phyloP scores from a whole-genome alignment of 2,888 invertebrate species.

The Acholoe squamosa region DNA sequence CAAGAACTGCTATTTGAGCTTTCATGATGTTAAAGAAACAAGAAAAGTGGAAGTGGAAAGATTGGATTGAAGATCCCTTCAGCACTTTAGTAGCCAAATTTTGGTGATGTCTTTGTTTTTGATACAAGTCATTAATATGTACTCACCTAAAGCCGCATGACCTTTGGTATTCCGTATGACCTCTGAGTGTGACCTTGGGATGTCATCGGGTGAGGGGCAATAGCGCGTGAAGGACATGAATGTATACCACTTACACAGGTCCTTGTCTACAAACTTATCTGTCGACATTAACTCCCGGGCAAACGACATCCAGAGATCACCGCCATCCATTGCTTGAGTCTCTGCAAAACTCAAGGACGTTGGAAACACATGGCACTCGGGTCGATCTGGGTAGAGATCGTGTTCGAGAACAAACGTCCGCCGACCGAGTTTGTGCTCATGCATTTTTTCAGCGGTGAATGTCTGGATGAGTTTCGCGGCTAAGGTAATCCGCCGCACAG shows the following conservation, averaged over 20 bases:
- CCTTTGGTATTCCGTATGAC: slow-evolving; percentile 85
- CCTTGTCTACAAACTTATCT: slow-evolving; percentile 83
- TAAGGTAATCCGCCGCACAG: slow-evolving; percentile 89
- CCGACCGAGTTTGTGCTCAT: slow-evolving; percentile 90
- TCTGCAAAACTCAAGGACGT: slow-evolving; percentile 89
- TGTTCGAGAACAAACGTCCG: slow-evolving; percentile 92
- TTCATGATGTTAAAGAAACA: no score
- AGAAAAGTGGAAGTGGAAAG: no score
- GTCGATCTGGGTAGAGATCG: slow-evolving; percentile 85
- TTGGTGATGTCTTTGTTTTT: no score
- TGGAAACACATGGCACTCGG: slow-evolving; percentile 89
- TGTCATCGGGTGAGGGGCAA: slow-evolving; percentile 83
- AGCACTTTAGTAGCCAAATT: no score
- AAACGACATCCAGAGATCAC: slow-evolving; percentile 92
- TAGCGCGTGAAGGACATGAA: slow-evolving; percentile 92
- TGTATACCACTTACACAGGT: slow-evolving; percentile 91
- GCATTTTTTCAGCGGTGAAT: slow-evolving; percentile 93
- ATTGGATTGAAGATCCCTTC: no score
- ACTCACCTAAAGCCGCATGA: slow-evolving; percentile 93
- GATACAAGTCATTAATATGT: not conserved
- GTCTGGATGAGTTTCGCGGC: slow-evolving; percentile 92
- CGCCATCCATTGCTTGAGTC: slow-evolving; percentile 89
- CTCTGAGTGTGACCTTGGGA: slow-evolving; percentile 83
- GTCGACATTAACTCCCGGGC: slow-evolving; percentile 92
- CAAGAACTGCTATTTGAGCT: no score